Evolutionary conservation across 2,797 vertebrate genomes (phyloP), one percentile per base, ranked within the genome.

Genomic region (Calcarius lapponicus): DNA sequence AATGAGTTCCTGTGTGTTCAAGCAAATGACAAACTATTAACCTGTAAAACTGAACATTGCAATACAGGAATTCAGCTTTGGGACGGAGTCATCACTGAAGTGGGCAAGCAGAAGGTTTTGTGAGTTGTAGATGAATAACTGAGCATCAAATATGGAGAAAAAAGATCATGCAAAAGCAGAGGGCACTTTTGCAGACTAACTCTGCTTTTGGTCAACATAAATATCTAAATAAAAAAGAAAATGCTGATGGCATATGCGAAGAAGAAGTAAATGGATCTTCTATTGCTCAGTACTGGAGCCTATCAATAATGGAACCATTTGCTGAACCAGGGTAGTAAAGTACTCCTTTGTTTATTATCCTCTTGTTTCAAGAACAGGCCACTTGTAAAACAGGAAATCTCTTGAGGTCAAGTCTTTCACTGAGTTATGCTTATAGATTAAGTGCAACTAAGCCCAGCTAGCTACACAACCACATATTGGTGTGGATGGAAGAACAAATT

Each of bases 11-110:
- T 95, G 92, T 92, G 95, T 94, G 90, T 65, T 95, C 93, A 96
- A 88, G 94, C 84, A 93, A 92, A 86, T 1, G 11, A 91, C 76
- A 91, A 95, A 95, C 86, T 74, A 93, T 90, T 95, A 95, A 80
- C 92, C 76, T 86, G 81, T 86, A 88, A 93, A 95, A 74, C 56
- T 58, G 76, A 94, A 47, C 48, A 25, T 51, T 94, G 90, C 80
- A 85, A 60, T 88, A 34, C 20, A 96, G 71, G 88, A 94, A 94
- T 95, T 95, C 57, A 80, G 36, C 48, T 86, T 38, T 74, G 53
- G 58, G 58, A 54, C 29, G 21, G 65, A 40, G 42, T 76, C 61
- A 64, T 48, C 76, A 48, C 31, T 32, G 28, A 73, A 61, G 28
- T 38, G n/a, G 24, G 43, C 29, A 64, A 70, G 42, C 1, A 2